Percentiles rank a stretch among this genome's conserved stretches.
phyloP scores from a whole-genome alignment of 2,113 vertebrate genomes.

The Neodon shergylaensis region DNA sequence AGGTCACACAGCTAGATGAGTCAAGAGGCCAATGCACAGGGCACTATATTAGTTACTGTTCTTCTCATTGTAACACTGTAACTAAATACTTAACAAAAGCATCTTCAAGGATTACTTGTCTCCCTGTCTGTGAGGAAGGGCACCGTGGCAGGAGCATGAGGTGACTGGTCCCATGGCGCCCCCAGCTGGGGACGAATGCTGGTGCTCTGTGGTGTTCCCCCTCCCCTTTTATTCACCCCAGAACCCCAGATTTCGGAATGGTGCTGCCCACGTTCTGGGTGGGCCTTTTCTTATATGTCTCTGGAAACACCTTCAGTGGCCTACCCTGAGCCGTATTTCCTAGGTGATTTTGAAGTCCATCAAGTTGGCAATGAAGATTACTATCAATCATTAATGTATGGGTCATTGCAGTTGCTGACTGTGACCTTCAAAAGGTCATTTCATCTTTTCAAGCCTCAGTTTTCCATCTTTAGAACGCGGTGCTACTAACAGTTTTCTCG shows the following conservation, averaged over 20 bases:
- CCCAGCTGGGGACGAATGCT: not conserved
- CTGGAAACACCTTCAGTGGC: not conserved
- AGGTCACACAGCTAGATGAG: not conserved
- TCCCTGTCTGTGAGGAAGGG: too few species aligned
- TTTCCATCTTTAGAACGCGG: not conserved
- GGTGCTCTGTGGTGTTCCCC: not conserved
- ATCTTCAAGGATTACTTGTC: not conserved
- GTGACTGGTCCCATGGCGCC: not conserved
- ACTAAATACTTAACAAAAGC: not conserved
- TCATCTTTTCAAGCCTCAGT: not conserved
- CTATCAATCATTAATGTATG: not conserved
- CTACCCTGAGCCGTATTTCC: not conserved
- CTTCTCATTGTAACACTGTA: not conserved
- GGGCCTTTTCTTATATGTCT: not conserved
- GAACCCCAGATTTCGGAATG: not conserved
- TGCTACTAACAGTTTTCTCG: rapidly evolving
- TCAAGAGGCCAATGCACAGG: not conserved
- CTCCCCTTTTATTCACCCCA: not conserved
- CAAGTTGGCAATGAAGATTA: not conserved
- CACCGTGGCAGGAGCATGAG: not conserved
- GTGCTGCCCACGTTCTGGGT: not conserved
- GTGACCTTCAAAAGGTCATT: not conserved
- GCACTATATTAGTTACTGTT: not conserved
- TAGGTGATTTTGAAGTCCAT: not conserved
- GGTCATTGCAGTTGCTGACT: not conserved